These are phyloP conservation scores for Harpalus rubripes DNA, from an alignment of 2,888 invertebrate genomes.

Conservation along the genomic window DNA sequence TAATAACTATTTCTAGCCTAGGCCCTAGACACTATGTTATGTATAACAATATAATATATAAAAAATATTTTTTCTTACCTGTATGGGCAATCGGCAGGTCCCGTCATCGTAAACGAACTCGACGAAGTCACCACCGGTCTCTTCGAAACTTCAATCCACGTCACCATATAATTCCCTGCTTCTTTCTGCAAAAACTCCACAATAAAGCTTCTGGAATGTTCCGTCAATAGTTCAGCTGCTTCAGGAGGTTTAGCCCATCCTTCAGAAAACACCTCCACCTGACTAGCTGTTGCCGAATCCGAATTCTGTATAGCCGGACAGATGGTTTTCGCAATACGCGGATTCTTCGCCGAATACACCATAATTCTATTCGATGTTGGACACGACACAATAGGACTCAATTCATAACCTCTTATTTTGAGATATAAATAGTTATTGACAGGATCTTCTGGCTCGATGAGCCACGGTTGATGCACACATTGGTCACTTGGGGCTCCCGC, in stretches of 20 bases:
- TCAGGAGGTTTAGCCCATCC: slow-evolving; percentile 81
- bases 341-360: slow-evolving; percentile 85
- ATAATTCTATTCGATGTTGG: slow-evolving; percentile 85
- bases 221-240: slow-evolving; percentile 74
- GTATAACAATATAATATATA: too few species aligned
- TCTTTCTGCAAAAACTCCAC: slow-evolving; percentile 88
- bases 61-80: slow-evolving; percentile 78
- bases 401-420: slow-evolving; percentile 83
- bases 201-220: slow-evolving; percentile 85
- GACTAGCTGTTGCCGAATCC: slow-evolving; percentile 72
- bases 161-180: slow-evolving; percentile 86
- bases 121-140: slow-evolving; percentile 80
- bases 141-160: slow-evolving; percentile 89
- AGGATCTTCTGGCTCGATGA: slow-evolving; percentile 87
- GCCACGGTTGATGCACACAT: slow-evolving; percentile 88
- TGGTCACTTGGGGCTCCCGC: slow-evolving; percentile 78
- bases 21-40: too few species aligned
- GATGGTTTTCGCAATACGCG: slow-evolving; percentile 82
- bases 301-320: slow-evolving; percentile 81
- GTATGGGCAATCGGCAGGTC: slow-evolving; percentile 85
- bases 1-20: too few species aligned
- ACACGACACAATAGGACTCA: slow-evolving; percentile 79
- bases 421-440: slow-evolving; percentile 85
- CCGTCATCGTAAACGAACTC: slow-evolving; percentile 78
- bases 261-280: slow-evolving; percentile 86